These are phyloP conservation scores for Discoglossus pictus DNA, from an alignment of 2,797 vertebrate genomes.

Conservation along the genomic window DNA sequence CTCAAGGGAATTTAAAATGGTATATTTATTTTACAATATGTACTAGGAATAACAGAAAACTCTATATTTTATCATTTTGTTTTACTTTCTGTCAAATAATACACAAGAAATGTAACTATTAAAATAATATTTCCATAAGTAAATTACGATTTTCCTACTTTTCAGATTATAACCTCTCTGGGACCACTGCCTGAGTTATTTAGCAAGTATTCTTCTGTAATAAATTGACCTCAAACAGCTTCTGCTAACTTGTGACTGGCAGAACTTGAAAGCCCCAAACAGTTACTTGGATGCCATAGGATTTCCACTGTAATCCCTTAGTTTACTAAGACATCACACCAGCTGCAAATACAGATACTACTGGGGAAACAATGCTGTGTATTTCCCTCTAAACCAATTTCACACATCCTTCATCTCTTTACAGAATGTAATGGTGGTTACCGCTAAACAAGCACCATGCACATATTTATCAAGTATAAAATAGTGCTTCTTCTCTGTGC, in stretches of 20 bases:
- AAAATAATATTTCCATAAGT: too few species aligned
- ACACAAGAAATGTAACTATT: too few species aligned
- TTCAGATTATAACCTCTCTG: background rate
- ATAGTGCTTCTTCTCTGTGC: slow-evolving; percentile 2
- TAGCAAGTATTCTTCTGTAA: background rate
- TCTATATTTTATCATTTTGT: too few species aligned
- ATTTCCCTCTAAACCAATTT: slow-evolving; percentile 21
- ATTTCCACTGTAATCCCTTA: slow-evolving; percentile 40
- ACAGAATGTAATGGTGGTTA: slow-evolving; percentile 3
- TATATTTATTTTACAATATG: too few species aligned
- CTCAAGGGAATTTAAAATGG: too few species aligned
- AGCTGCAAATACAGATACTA: slow-evolving; percentile 23
- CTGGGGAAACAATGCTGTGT: slow-evolving; percentile 14
- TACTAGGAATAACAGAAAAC: too few species aligned
- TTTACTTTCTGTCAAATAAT: too few species aligned
- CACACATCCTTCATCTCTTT: slow-evolving; percentile 17
- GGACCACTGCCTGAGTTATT: background rate
- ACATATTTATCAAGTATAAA: slow-evolving; percentile 10
- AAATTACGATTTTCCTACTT: background rate
- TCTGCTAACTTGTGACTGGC: slow-evolving; percentile 31
- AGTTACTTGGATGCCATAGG: slow-evolving; percentile 43
- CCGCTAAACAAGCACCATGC: slow-evolving; percentile 12
- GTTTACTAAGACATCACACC: slow-evolving; percentile 39
- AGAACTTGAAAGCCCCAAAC: slow-evolving; percentile 42
- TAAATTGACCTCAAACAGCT: slow-evolving; percentile 41